These are phyloP conservation scores for Diabrotica undecimpunctata DNA, from an alignment of 1,140 invertebrate genomes.

Conservation along the genomic window DNA sequence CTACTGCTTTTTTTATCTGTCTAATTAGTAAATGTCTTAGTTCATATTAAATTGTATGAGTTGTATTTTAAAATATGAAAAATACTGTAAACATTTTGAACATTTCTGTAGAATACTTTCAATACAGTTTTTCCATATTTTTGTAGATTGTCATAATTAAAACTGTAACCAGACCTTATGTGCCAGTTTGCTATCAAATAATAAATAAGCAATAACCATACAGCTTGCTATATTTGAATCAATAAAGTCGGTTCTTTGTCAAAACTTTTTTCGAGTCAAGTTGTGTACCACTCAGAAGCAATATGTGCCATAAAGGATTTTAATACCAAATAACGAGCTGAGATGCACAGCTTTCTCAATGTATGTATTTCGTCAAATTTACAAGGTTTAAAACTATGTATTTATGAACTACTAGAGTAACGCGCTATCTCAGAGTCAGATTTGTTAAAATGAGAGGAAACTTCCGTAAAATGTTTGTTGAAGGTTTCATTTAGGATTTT, in stretches of 20 bases:
- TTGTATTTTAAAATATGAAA: too few relatives aligned
- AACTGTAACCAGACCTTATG: too few relatives aligned
- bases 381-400: not conserved
- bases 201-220: not conserved
- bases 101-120: too few relatives aligned
- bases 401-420: constrained; percentile 46
- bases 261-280: not conserved
- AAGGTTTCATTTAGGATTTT: constrained; percentile 1
- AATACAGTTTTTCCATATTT: too few relatives aligned
- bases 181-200: not conserved
- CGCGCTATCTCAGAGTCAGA: constrained; percentile 45
- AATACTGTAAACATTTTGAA: too few relatives aligned
- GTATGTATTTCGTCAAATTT: constrained; percentile 4
- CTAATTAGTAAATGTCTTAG: too few relatives aligned
- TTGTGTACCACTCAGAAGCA: constrained; percentile 25
- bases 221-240: not conserved
- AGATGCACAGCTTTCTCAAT: constrained; percentile 18
- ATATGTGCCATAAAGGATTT: constrained; percentile 35
- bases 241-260: not conserved
- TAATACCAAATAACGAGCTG: constrained; percentile 32
- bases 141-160: too few relatives aligned
- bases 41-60: too few relatives aligned
- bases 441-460: constrained; percentile 18
- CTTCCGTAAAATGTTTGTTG: constrained; percentile 9
- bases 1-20: too few relatives aligned